A percentile compares a stretch with the other conserved stretches of the same genome.
Conservation (phyloP, 2,113 vertebrate genomes). For the Solea senegalensis region DNA sequence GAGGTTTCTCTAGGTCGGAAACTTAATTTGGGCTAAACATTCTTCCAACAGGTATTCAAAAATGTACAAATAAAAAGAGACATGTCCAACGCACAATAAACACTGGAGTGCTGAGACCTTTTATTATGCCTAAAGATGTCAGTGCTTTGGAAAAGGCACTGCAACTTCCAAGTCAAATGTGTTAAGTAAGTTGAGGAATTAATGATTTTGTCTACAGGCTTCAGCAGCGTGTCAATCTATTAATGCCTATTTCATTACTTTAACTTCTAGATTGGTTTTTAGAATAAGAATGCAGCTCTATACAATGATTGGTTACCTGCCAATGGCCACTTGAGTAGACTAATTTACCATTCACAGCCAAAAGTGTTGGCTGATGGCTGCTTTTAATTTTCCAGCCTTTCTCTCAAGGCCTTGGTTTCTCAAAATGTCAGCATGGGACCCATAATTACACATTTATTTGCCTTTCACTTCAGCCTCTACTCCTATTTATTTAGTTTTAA, state of each 20-base stretch:
- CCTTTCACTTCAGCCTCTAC: background rate
- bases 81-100: conserved; percentile 19
- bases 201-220: conserved; percentile 32
- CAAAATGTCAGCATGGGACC: conserved; percentile 59
- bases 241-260: conserved; percentile 55
- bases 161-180: conserved; percentile 29
- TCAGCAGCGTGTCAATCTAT: conserved; percentile 39
- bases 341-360: conserved; percentile 48
- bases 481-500: too few species aligned
- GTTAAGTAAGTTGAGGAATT: conserved; percentile 35
- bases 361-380: conserved; percentile 51
- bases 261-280: conserved; percentile 49
- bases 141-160: conserved; percentile 9
- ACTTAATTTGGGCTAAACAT: too few species aligned
- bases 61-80: background rate
- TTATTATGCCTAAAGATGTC: conserved; percentile 15
- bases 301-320: conserved; percentile 64
- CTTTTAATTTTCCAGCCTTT: conserved; percentile 50
- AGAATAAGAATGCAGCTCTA: conserved; percentile 34
- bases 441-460: conserved; percentile 50
- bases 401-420: conserved; percentile 41
- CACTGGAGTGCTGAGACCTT: conserved; percentile 13
- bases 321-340: conserved; percentile 46
- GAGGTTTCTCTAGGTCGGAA: too few species aligned
- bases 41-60: too few species aligned